Evolutionary conservation across 2,888 invertebrate species (phyloP).

Genomic region (Parasteatoda lunata): DNA sequence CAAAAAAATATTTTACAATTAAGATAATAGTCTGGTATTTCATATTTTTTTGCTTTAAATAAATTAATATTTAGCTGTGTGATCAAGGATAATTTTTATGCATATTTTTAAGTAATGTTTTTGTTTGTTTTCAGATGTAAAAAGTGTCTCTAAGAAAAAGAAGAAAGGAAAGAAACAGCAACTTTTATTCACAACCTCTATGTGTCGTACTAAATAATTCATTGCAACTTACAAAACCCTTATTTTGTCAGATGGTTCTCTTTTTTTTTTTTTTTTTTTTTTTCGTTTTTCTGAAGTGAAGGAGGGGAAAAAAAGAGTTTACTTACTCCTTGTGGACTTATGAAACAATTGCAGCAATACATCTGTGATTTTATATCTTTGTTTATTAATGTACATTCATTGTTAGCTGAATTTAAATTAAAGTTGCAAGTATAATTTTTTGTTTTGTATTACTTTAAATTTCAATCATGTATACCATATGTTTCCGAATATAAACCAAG

Average conservation of each 20-base stretch:
- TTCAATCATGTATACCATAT: no score
- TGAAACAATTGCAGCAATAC: slow-evolving; percentile 41
- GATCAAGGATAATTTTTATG: no score
- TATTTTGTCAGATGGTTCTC: no score
- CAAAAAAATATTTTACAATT: no score
- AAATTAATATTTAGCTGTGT: no score
- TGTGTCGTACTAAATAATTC: slow-evolving; percentile 70
- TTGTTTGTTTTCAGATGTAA: slow-evolving; percentile 37
- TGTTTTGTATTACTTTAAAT: no score
- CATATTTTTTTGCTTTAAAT: no score
- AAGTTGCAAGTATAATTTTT: slow-evolving; percentile 23
- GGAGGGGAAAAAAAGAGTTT: not conserved
- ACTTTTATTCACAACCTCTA: slow-evolving; percentile 82
- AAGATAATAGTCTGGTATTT: no score
- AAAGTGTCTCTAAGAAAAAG: slow-evolving; percentile 79
- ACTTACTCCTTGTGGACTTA: not conserved
- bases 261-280: no score
- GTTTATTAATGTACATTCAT: slow-evolving; percentile 61
- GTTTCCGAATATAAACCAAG: no score
- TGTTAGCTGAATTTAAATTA: slow-evolving; percentile 40
- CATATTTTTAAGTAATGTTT: not conserved
- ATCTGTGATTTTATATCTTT: slow-evolving; percentile 64
- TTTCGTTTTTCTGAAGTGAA: no score
- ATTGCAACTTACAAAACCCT: no score
- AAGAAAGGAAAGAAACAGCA: slow-evolving; percentile 81